Base-by-base conservation (phyloP, 2,888 invertebrate genomes). In the Thera britannica region DNA sequence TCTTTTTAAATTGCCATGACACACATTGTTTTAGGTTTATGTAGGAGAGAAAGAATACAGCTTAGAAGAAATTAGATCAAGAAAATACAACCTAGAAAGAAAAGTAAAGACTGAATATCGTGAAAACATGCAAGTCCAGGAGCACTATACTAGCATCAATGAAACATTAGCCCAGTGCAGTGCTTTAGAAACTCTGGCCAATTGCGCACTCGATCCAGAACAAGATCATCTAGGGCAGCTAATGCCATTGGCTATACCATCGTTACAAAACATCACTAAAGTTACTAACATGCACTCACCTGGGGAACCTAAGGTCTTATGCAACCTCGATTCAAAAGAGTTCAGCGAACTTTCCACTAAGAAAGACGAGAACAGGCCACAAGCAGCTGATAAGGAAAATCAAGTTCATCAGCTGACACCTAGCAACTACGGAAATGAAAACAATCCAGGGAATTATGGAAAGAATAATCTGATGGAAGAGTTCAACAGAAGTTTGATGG, bases 1-100 rank as follows among this genome's bases (percentile, higher is more conserved):
- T 23, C 23, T 23, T 23, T 23, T 23, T 23, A 23, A 23, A 23
- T 23, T 23, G 23, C 23, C 23, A 23, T 41, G 6, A 41, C 41
- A 7, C 2, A 4, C 41, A 7, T 41, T 3, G 49, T 65, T 67
- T 58, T 71, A 94, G 94, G 94, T 94, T 56, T 94, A 94, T 82
- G 87, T 90, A 71, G 87, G 87, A 77, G 95, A 95, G 72, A 94
- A 94, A 73, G 97, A 97, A 91, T 96, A 95, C 87, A 96, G 96
- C 83, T 95, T 97, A 90, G 97, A 97, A 91, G 97, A 97, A 92
- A 93, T 97, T 74, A 93, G 95, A 79, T 95, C 96, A 69, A 90
- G 93, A 76, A 93, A 94, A 82, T 96, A 95, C 83, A 87, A 83
- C 79, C 79, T 92, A 81, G 82, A 86, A 79, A 87, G 76, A 76